Evolutionary conservation across 2,888 invertebrate species (phyloP).

Genomic region (Stenodema calcarata): DNA sequence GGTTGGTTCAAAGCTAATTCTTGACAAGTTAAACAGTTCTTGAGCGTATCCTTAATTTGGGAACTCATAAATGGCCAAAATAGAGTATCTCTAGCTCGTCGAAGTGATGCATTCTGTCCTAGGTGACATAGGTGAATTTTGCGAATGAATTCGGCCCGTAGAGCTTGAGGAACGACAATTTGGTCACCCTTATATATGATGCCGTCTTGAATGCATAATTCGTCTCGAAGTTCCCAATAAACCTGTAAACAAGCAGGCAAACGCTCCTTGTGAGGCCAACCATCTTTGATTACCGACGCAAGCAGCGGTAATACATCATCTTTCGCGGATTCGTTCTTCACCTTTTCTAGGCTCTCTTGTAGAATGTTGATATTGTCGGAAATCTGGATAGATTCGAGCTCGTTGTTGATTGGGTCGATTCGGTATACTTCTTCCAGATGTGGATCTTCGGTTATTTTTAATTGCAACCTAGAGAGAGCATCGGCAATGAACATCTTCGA

Average conservation of each 20-base stretch:
- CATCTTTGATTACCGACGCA: background rate
- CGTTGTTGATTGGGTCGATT: too few relatives aligned
- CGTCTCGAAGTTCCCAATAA: background rate
- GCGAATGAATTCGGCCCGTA: background rate
- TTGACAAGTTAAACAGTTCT: background rate
- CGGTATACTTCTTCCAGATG: too few relatives aligned
- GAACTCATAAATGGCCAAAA: constrained; percentile 22
- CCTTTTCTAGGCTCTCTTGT: background rate
- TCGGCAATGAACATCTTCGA: too few relatives aligned
- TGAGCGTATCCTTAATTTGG: background rate
- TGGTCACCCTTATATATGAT: background rate
- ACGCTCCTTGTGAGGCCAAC: background rate
- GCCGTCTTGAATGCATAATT: constrained; percentile 17
- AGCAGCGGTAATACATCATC: background rate
- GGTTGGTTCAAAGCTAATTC: background rate
- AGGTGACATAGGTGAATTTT: background rate
- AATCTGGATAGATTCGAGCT: background rate
- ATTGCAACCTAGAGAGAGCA: too few relatives aligned
- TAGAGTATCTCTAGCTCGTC: constrained; percentile 10
- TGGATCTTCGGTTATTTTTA: too few relatives aligned
- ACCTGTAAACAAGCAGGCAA: background rate
- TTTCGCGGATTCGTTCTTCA: background rate
- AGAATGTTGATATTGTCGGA: background rate
- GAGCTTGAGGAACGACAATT: background rate
- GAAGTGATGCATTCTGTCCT: background rate